A percentile compares a stretch with the other conserved stretches of the same genome.
Conservation (phyloP, 1,140 invertebrate genomes). For the Charaxes varanes region DNA sequence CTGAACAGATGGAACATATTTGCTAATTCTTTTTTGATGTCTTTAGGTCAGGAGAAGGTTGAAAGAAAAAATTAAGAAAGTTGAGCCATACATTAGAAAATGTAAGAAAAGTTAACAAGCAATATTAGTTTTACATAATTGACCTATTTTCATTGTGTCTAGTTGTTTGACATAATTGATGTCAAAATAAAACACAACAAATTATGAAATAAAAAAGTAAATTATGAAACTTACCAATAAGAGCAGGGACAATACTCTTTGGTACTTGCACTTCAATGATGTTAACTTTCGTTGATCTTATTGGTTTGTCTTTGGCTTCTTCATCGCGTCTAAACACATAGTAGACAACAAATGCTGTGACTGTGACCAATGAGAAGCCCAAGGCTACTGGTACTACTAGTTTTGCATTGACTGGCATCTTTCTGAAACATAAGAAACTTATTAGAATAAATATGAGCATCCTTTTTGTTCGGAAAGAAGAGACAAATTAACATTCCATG, state of each 20-base stretch:
- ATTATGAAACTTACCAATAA: conserved; percentile 49
- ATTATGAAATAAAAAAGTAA: conserved; percentile 1
- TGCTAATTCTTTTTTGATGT: no score
- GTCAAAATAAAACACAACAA: no score
- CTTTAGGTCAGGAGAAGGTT: no score
- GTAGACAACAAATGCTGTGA: conserved; percentile 58
- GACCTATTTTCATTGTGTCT: no score
- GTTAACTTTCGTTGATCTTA: conserved; percentile 46
- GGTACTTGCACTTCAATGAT: conserved; percentile 54
- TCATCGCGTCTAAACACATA: conserved; percentile 63
- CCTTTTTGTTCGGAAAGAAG: no score
- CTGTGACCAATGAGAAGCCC: conserved; percentile 53
- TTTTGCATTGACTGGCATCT: conserved; percentile 49
- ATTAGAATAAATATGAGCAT: conserved; percentile 8
- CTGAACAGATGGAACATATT: no score
- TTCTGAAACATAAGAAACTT: conserved; percentile 32
- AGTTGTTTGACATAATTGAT: no score
- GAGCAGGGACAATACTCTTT: conserved; percentile 56
- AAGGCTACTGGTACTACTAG: conserved; percentile 46
- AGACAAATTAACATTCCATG: no score
- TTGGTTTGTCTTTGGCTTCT: conserved; percentile 31
- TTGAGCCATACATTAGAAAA: no score
- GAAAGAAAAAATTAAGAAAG: no score
- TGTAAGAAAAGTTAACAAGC: no score
- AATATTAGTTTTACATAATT: no score